Base-by-base conservation (phyloP, 2,888 invertebrate genomes). In the Candidula unifasciata region DNA sequence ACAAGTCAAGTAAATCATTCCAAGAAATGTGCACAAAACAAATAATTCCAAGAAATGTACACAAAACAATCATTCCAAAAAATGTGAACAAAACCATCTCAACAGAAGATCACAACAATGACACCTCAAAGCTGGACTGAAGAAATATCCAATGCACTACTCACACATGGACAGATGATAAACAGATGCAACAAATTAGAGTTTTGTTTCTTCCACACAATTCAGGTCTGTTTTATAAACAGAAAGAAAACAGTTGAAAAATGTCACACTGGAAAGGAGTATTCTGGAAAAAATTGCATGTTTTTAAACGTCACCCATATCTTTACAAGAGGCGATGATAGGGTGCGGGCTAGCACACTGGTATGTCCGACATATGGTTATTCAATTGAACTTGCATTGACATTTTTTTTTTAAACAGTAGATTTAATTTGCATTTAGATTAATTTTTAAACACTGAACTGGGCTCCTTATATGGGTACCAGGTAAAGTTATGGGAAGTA, bases 131-230 rank as follows among this genome's bases (percentile, higher is more conserved):
- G 30, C 2, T 66, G 33, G 30, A 37, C 66, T 30, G 3, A 16
- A 44, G 44, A 33, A 73, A 57, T 27, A 84, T 54, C 30, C 16
- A 68, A 80, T 68, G 74, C 66, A 74, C 66, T 76, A 71, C 80
- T 76, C 80, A 84, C 69, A 84, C 54, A 64, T 30, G 37, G 76
- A 52, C 44, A 82, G 82, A 76, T n/a, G 71, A 37, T 27, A 33
- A 57, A 68, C 44, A 80, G 64, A 80, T 21, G 66, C 18, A 68
- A 80, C 52, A 68, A 80, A 80, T 66, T 68, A 80, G 33, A 80
- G 80, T 68, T 80, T 64, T 35, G 60, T 78, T 44, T 78, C 80
- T 52, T 27, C 80, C 60, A 35, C 68, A 66, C 68, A 80, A 80
- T 30, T 68, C 80, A 68, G 80, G 52, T 66, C 80, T 80, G 68